Percentiles rank a stretch among this genome's conserved stretches.
Evolutionary conservation across 2,888 invertebrate species (phyloP).

Genomic region (Cetonia aurata): DNA sequence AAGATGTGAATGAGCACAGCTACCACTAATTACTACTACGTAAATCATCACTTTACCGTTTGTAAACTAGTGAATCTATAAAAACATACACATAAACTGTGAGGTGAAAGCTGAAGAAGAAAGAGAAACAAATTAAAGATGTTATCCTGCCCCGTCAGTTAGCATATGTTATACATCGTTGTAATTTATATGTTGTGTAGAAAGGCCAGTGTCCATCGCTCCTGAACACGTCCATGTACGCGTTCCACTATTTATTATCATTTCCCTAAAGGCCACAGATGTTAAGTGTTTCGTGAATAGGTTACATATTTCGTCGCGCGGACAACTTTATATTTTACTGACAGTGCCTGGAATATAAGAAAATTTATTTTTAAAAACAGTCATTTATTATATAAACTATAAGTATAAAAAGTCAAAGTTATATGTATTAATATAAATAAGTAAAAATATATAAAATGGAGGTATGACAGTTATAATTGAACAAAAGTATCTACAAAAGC

Average conservation of each 20-base stretch:
- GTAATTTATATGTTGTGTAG: slow-evolving; percentile 48
- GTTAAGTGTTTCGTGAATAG: slow-evolving; percentile 39
- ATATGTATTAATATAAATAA: too few species aligned
- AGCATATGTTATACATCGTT: slow-evolving; percentile 47
- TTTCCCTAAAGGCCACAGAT: slow-evolving; percentile 37
- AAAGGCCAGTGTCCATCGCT: slow-evolving; percentile 49
- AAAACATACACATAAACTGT: slow-evolving; percentile 6
- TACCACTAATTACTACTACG: too few species aligned
- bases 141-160: slow-evolving; percentile 47
- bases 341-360: too few species aligned
- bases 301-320: slow-evolving; percentile 8
- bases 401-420: too few species aligned
- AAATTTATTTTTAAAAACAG: too few species aligned
- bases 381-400: too few species aligned
- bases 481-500: too few species aligned
- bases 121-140: slow-evolving; percentile 40
- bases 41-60: slow-evolving; percentile 8
- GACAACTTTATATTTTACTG: slow-evolving; percentile 15
- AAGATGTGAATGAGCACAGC: too few species aligned
- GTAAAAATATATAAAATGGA: too few species aligned
- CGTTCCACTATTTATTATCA: slow-evolving; percentile 36
- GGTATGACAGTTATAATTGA: too few species aligned
- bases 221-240: slow-evolving; percentile 36
- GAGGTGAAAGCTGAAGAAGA: slow-evolving; percentile 7
- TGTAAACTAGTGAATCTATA: slow-evolving; percentile 8